Conservation (phyloP, 2,113 vertebrate species). For the Scalopus aquaticus region DNA sequence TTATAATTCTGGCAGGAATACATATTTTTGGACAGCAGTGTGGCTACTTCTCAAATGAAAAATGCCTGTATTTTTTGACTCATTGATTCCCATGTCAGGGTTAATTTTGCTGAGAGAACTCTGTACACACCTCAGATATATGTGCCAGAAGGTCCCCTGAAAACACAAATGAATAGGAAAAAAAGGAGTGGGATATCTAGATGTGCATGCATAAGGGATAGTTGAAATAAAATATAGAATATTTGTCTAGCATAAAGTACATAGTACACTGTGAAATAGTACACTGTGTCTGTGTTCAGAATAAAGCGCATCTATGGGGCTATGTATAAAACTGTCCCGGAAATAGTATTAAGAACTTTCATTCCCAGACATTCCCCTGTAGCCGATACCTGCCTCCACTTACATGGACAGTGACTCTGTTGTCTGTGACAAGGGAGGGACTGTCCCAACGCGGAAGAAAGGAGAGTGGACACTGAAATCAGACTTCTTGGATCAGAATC, state of each 20-base stretch:
- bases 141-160: background rate
- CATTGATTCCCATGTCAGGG: background rate
- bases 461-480: background rate
- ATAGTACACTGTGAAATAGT: background rate
- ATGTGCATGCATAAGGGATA: background rate
- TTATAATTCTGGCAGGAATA: background rate
- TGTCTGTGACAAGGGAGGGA: background rate
- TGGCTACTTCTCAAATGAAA: background rate
- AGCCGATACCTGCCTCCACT: background rate
- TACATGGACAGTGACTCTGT: accelerated
- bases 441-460: background rate
- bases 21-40: conserved; percentile 4
- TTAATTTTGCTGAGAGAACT: background rate
- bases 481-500: background rate
- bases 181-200: background rate
- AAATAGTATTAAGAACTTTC: background rate
- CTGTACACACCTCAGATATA: background rate
- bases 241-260: too few relatives aligned
- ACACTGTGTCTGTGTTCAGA: background rate
- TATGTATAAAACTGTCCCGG: background rate
- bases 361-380: background rate
- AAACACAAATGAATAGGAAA: background rate
- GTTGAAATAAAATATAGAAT: conserved; percentile 23
- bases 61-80: background rate
- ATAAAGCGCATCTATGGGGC: background rate